Percentiles rank a stretch among this genome's conserved stretches.
These are phyloP conservation scores for Synodontis membranacea DNA, from an alignment of 2,113 vertebrate species.

Conservation along the genomic window DNA sequence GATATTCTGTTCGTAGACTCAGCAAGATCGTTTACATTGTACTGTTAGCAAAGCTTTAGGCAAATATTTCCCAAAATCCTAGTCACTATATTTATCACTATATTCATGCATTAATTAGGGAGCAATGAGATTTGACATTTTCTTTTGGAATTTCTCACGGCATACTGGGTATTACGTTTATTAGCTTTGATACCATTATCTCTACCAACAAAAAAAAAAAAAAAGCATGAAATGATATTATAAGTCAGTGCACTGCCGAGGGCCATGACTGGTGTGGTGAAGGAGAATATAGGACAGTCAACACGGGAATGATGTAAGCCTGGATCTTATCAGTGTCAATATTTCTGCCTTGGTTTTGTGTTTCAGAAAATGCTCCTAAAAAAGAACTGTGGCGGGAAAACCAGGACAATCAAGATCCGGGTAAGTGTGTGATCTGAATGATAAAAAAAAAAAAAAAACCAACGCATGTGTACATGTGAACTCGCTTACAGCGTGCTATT, in stretches of 20 bases:
- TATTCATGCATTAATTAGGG: not conserved
- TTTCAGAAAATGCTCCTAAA: conserved; percentile 89
- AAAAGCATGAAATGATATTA: conserved; percentile 4
- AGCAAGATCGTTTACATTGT: not conserved
- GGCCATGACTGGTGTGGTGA: not conserved
- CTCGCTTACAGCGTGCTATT: not conserved
- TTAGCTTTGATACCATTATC: not conserved
- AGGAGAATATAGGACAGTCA: not conserved
- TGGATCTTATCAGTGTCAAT: conserved; percentile 26
- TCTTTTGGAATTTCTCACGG: not conserved
- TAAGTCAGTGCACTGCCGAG: not conserved
- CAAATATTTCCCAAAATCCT: not conserved
- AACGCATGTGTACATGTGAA: not conserved
- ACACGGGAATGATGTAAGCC: not conserved
- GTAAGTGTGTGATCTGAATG: conserved; percentile 70
- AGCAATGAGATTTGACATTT: not conserved
- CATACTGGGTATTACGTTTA: not conserved
- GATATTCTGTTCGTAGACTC: not conserved
- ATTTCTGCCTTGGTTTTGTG: conserved; percentile 64
- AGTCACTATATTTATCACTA: not conserved
- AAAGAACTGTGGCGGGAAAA: conserved; percentile 85
- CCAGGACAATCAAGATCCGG: conserved; percentile 83
- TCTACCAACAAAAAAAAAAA: not conserved
- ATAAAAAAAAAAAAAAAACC: not conserved
- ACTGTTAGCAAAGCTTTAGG: not conserved